phyloP scores from a whole-genome alignment of 2,888 invertebrate genomes.

The Conistra vaccinii region DNA sequence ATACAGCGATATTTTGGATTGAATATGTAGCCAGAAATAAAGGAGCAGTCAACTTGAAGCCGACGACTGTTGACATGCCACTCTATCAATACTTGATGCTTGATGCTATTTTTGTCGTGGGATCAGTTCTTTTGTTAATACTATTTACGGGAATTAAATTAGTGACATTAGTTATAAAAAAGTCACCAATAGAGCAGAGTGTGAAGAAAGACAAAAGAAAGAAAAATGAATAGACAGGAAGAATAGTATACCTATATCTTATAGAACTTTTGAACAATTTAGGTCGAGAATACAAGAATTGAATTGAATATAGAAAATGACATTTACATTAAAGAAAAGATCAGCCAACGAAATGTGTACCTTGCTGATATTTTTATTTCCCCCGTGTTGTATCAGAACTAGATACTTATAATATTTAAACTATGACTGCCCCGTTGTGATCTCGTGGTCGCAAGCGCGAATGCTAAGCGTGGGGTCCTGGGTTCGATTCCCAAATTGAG shows the following conservation, averaged over 20 bases:
- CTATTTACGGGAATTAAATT: slow-evolving; percentile 1
- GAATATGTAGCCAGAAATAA: slow-evolving; percentile 91
- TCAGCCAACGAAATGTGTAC: no score
- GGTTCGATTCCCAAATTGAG: no score
- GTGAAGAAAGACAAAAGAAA: slow-evolving; percentile 2
- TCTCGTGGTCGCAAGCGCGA: no score
- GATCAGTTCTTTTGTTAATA: slow-evolving; percentile 15
- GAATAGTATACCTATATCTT: not conserved
- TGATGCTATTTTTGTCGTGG: slow-evolving; percentile 53
- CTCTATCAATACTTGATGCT: slow-evolving; percentile 63
- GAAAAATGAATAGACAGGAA: slow-evolving; percentile 6
- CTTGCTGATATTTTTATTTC: not conserved
- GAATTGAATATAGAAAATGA: no score
- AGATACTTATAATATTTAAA: not conserved
- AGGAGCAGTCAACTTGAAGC: slow-evolving; percentile 77
- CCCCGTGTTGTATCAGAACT: not conserved
- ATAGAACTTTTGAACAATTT: not conserved
- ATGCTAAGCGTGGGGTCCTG: no score
- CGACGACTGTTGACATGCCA: slow-evolving; percentile 63
- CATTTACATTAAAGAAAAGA: not conserved
- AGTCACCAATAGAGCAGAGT: not conserved
- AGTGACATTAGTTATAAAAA: slow-evolving; percentile 1
- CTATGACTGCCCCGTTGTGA: no score
- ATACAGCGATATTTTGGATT: slow-evolving; percentile 92
- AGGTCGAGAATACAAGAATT: not conserved